A percentile compares a stretch with the other conserved stretches of the same genome.
Conservation (phyloP, 2,888 invertebrate genomes). For the Tortricodes alternella region DNA sequence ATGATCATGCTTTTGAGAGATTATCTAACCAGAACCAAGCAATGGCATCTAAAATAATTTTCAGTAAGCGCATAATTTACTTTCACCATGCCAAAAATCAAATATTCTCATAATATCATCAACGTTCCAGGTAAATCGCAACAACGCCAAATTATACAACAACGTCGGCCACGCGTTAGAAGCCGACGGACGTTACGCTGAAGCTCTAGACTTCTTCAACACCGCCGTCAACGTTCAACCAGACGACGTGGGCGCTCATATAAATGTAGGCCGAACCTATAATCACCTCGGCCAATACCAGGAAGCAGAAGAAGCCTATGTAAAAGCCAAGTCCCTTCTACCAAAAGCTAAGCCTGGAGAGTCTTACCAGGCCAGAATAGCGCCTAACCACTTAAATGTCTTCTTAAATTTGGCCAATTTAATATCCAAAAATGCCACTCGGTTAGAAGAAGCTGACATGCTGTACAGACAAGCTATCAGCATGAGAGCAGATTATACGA, state of each 20-base stretch:
- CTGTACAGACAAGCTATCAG: constrained; percentile 97
- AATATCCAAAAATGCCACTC: constrained; percentile 95
- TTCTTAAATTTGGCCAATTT: constrained; percentile 97
- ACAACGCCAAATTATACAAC: constrained; percentile 98
- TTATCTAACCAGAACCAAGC: too few relatives aligned
- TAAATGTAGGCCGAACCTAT: constrained; percentile 97
- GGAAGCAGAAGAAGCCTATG: constrained; percentile 96
- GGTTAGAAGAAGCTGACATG: constrained; percentile 96
- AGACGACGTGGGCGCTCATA: constrained; percentile 98
- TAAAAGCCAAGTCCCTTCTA: constrained; percentile 93
- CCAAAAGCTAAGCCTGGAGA: constrained; percentile 97
- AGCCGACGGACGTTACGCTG: constrained; percentile 85
- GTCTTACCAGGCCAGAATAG: constrained; percentile 96
- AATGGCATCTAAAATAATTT: too few relatives aligned
- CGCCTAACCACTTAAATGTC: constrained; percentile 97
- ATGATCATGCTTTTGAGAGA: too few relatives aligned
- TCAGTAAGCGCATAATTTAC: too few relatives aligned
- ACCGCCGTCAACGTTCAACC: constrained; percentile 96
- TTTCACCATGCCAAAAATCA: background rate
- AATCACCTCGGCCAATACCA: constrained; percentile 89
- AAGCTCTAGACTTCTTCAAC: constrained; percentile 95
- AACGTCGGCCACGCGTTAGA: constrained; percentile 98
- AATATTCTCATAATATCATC: constrained; percentile 86
- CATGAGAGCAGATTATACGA: constrained; percentile 97
- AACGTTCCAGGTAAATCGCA: constrained; percentile 88